Conservation (phyloP, 2,888 invertebrate genomes). For the Tetramorium bicarinatum region DNA sequence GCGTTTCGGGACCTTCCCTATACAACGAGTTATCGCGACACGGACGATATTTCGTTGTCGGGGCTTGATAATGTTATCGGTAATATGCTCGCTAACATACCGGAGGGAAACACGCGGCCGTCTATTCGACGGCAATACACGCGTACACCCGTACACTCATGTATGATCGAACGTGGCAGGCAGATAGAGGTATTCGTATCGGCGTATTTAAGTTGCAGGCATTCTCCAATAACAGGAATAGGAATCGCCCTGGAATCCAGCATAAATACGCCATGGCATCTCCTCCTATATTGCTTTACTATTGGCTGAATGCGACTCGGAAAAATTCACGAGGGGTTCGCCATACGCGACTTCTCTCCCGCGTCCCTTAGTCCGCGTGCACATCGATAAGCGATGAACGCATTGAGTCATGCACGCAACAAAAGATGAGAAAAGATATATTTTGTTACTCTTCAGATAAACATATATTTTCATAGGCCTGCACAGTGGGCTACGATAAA, state of each 20-base stretch:
- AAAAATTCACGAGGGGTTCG: slow-evolving; percentile 71
- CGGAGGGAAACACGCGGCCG: slow-evolving; percentile 27
- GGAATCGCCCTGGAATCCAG: slow-evolving; percentile 79
- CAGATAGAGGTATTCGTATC: slow-evolving; percentile 55
- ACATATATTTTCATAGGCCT: background rate
- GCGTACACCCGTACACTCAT: slow-evolving; percentile 20
- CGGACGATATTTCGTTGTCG: slow-evolving; percentile 38
- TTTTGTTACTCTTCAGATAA: background rate
- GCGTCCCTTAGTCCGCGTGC: background rate
- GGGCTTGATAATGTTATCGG: slow-evolving; percentile 47
- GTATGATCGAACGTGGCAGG: slow-evolving; percentile 45
- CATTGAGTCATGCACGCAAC: slow-evolving; percentile 16
- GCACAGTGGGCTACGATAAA: background rate
- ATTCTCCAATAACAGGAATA: slow-evolving; percentile 79
- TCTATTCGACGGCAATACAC: slow-evolving; percentile 40
- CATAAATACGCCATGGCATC: slow-evolving; percentile 81
- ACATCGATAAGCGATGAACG: background rate
- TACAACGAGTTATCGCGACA: slow-evolving; percentile 33
- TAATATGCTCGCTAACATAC: slow-evolving; percentile 40
- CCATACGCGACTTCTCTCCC: slow-evolving; percentile 54
- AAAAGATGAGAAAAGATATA: background rate
- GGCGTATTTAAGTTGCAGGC: slow-evolving; percentile 71
- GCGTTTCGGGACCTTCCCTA: background rate
- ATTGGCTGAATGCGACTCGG: slow-evolving; percentile 73
- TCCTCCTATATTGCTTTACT: slow-evolving; percentile 79